Base-by-base conservation (phyloP, 2,113 vertebrate genomes). In the Vidua macroura region DNA sequence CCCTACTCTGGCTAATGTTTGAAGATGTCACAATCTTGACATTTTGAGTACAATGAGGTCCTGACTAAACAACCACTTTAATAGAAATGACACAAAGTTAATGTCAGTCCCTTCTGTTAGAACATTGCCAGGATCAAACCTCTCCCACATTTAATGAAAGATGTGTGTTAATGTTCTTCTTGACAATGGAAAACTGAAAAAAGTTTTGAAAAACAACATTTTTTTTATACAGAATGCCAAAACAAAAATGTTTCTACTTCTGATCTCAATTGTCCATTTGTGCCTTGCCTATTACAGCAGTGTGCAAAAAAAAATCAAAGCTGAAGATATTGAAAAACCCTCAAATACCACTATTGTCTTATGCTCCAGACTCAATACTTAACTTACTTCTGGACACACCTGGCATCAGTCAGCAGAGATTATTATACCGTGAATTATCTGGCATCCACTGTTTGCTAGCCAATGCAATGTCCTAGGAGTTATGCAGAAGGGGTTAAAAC, bases 41-140 rank as follows among this genome's bases (percentile, higher is more conserved):
- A 94, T 96, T 96, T 82, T 64, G 15, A 91, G 13, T 76, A 95
- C 70, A 93, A 87, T 72, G 58, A 27, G 27, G 30, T 43, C 37
- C 58, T 75, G 30, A 88, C 55, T 78, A 67, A 88, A 83, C 12
- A 86, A 74, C 7, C 15, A 39, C 48, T 92, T 92, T 20, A 82
- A 75, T 16, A 86, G 37, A 48, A 90, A 78, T 24, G 67, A 48
- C 24, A 89, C 21, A 55, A 83, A 93, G 35, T 68, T 79, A 37
- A 72, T 41, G 39, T 72, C 49, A 53, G 62, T 59, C 33, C 39
- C 27, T 82, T 82, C 66, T 87, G 25, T 66, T 64, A 78, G 33
- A 91, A 75, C 15, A 44, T 0, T 74, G 58, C 69, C 37, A 77
- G 23, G 18, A 86, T 83, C 46, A 82, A 91, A 84, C 10, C 7